Percentiles rank a stretch among this genome's conserved stretches.
phyloP scores from a whole-genome alignment of 2,888 invertebrate genomes.

The Temnothorax unifasciatus region DNA sequence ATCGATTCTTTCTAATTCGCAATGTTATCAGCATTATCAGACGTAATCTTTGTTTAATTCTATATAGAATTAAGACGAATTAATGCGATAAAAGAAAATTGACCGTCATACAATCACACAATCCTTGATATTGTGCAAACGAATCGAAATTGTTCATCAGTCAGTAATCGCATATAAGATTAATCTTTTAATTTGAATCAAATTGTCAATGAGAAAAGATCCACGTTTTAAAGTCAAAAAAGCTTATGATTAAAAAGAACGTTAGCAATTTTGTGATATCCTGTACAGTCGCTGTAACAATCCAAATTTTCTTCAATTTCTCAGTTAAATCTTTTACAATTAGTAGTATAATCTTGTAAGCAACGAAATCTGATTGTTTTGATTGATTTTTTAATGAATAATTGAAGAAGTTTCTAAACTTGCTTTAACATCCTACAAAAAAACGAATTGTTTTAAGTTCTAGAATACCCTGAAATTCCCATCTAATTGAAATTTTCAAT shows the following conservation, averaged over 20 bases:
- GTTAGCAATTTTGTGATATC: background rate
- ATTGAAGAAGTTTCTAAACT: background rate
- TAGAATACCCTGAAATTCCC: background rate
- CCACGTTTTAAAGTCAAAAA: background rate
- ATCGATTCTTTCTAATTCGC: conserved; percentile 42
- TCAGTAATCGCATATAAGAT: background rate
- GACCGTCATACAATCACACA: background rate
- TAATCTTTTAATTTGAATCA: background rate
- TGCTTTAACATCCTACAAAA: background rate
- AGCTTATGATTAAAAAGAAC: background rate
- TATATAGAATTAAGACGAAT: background rate
- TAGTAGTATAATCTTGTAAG: background rate
- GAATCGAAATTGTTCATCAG: background rate
- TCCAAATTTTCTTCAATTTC: conserved; percentile 14
- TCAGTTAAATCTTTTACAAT: background rate
- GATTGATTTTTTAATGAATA: background rate
- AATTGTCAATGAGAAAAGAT: conserved; percentile 8
- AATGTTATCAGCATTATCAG: conserved; percentile 27
- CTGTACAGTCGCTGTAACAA: background rate
- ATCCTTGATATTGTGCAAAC: background rate
- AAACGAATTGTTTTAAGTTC: background rate
- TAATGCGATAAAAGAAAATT: background rate
- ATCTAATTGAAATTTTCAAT: background rate
- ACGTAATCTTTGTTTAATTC: conserved; percentile 41
- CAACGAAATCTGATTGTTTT: background rate